Base-by-base conservation (phyloP, 2,797 vertebrate species). In the Micrastur ruficollis region DNA sequence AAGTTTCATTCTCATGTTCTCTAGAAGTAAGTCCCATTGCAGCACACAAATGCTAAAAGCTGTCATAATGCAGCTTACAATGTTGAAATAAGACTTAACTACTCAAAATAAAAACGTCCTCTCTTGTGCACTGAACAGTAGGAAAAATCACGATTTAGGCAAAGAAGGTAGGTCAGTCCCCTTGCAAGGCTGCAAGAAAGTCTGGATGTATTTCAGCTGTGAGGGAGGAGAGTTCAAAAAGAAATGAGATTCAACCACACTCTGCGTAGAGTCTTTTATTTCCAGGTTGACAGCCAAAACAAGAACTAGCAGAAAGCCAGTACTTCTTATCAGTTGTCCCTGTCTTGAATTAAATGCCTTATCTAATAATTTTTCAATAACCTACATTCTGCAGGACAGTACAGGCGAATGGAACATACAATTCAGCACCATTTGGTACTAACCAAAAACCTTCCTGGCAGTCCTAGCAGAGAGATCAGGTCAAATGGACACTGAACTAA, bases 401-500 rank as follows among this genome's bases (percentile, higher is more conserved):
- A 58, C 4, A 83, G 56, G 42, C 61, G 67, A 89, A 52, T 0
- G 26, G 38, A 89, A 55, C 8, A 31, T 19, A 93, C 62, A 84
- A 85, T 73, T 65, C 58, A 93, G 46, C 25, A 81, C 27, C 27
- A 55, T 20, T 79, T 52, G 1, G 0, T 78, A 63, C 61, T 44
- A 89, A 79, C 29, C 32, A 40, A 65, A 53, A 56, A 67, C n/a
- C 27, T 84, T 85, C 46, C 83, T 85, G 42, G 29, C n/a, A 85
- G 61, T 56, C 67, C 91, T 86, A n/a, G 47, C 38, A 61, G 55
- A 73, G 58, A 96, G 23, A 90, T 62, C 53, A 86, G 52, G 67
- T 83, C 63, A 95, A 91, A 59, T 3, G 21, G 67, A 87, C 23
- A 49, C 59, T 67, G 67, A 87, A 98, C 98, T 97, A 93, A 98